These are phyloP conservation scores for Mus minutoides DNA, from an alignment of 2,797 vertebrate genomes.

Conservation along the genomic window DNA sequence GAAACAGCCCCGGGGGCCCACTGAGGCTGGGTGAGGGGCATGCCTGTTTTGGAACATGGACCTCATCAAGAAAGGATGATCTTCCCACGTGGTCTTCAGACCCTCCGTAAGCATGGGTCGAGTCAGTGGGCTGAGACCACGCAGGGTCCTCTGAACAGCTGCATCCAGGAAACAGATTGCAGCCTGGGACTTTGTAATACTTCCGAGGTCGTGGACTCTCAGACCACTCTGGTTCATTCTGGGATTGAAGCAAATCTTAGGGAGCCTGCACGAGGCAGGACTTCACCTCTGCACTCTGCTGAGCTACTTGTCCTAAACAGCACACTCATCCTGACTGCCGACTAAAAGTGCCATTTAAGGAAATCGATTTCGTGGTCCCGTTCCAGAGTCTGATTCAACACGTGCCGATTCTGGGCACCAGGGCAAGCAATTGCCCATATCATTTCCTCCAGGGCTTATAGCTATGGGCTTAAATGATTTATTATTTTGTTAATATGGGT, in stretches of 20 bases:
- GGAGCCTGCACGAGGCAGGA: neutral
- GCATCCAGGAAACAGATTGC: neutral
- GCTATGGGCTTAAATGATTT: neutral
- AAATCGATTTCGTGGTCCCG: neutral
- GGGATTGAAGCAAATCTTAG: neutral
- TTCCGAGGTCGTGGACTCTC: neutral
- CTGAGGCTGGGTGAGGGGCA: neutral
- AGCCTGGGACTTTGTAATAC: neutral
- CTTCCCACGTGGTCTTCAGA: neutral
- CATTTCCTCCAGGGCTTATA: neutral
- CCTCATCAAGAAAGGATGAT: neutral
- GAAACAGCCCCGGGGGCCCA: neutral
- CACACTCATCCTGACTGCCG: neutral
- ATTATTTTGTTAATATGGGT: neutral
- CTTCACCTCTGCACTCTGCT: neutral
- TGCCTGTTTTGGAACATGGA: neutral
- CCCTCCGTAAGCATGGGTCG: neutral
- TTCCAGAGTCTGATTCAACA: neutral
- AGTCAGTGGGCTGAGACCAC: rapidly evolving
- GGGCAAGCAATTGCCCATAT: rapidly evolving
- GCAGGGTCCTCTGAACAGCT: rapidly evolving
- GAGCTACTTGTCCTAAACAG: neutral
- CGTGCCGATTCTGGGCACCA: neutral
- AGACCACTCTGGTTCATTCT: neutral
- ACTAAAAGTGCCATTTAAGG: neutral